Conservation (phyloP, 2,888 invertebrate genomes). For the Hedychridium roseum region DNA sequence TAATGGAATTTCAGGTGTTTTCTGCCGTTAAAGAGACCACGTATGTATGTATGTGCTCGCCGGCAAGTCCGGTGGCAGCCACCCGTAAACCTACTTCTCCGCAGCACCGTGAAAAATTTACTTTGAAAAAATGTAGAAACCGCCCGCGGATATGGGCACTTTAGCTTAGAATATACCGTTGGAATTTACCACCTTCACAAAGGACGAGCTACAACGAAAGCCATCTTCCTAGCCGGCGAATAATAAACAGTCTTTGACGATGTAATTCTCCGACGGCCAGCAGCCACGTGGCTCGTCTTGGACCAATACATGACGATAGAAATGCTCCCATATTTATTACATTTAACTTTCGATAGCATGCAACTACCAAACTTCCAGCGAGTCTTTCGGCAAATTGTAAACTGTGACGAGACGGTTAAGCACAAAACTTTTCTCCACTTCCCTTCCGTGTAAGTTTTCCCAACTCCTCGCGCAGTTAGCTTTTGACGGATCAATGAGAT, state of each 20-base stretch:
- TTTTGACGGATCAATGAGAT: no score
- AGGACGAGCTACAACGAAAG: no score
- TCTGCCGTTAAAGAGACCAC: background rate
- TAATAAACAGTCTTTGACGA: no score
- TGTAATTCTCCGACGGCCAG: no score
- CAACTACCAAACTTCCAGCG: constrained; percentile 35
- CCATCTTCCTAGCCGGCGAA: no score
- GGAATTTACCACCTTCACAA: no score
- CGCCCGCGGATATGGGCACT: no score
- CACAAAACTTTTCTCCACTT: constrained; percentile 32
- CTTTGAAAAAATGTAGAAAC: no score
- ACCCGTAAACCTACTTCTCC: constrained; percentile 10
- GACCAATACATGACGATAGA: constrained; percentile 3
- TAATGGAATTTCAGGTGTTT: constrained; percentile 3
- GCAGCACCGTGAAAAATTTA: constrained; percentile 26
- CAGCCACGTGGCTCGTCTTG: no score
- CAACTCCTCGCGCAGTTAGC: no score
- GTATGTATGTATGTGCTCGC: background rate
- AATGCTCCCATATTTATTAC: constrained; percentile 39
- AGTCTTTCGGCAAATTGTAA: constrained; percentile 42
- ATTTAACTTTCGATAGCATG: constrained; percentile 36
- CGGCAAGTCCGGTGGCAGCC: background rate
- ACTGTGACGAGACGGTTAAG: constrained; percentile 29
- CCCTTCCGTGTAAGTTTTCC: no score
- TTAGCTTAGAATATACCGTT: no score